Conservation (phyloP, 2,797 vertebrate genomes). For the Xenopus petersii region DNA sequence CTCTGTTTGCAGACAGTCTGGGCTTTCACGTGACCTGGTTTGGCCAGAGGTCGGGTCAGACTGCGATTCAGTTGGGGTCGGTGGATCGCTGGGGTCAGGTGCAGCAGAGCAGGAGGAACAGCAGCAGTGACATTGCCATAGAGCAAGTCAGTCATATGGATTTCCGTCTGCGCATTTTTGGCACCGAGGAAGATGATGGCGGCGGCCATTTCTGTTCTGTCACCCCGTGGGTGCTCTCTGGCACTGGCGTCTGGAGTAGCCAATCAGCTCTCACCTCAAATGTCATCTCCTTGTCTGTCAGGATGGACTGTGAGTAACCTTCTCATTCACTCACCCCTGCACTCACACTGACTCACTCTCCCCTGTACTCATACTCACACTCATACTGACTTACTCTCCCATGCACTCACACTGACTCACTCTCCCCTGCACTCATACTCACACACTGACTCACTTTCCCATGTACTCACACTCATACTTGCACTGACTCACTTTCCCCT, state of each 20-base stretch:
- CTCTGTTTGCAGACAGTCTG: constrained; percentile 72
- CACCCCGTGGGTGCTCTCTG: constrained; percentile 84
- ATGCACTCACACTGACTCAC: too few species aligned
- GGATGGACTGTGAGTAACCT: constrained; percentile 79
- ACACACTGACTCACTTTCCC: too few species aligned
- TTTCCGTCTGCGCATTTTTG: constrained; percentile 77
- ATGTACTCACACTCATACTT: too few species aligned
- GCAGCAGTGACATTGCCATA: constrained; percentile 82
- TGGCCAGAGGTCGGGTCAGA: constrained; percentile 68
- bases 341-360: too few species aligned
- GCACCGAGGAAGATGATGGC: constrained; percentile 82
- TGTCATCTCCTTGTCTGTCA: constrained; percentile 79
- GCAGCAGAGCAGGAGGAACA: constrained; percentile 69
- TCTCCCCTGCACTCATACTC: too few species aligned
- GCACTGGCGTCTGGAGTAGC: constrained; percentile 78
- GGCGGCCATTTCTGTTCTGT: constrained; percentile 85
- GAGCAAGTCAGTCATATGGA: constrained; percentile 72
- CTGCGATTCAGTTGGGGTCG: constrained; percentile 63
- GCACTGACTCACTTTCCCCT: too few species aligned
- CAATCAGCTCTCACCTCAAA: constrained; percentile 74
- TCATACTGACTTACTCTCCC: too few species aligned
- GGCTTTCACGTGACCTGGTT: constrained; percentile 88
- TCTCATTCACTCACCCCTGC: too few species aligned
- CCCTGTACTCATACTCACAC: too few species aligned
- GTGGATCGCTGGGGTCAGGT: constrained; percentile 81